Evolutionary conservation across 2,797 vertebrate genomes (phyloP).

Genomic region (Bradypodion pumilum): DNA sequence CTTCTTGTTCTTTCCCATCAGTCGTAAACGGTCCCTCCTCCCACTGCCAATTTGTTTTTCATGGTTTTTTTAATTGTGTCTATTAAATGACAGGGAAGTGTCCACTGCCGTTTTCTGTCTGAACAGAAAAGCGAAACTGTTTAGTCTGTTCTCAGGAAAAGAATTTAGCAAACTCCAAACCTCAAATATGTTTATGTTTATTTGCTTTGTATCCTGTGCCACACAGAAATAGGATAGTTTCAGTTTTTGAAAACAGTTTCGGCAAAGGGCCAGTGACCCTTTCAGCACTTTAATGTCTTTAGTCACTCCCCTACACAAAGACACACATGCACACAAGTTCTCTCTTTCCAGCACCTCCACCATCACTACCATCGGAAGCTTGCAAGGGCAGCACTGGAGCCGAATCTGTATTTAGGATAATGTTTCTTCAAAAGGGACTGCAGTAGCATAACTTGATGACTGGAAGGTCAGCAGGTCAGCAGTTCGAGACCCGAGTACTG

Average conservation of each 20-base stretch:
- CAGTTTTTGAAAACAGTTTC: not conserved
- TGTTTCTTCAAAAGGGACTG: too few species aligned
- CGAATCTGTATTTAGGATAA: too few species aligned
- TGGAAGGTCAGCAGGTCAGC: too few species aligned
- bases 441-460: too few species aligned
- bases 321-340: too few species aligned
- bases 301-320: not conserved
- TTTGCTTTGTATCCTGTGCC: not conserved
- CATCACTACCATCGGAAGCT: too few species aligned
- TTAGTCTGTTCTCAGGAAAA: not conserved
- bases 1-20: not conserved
- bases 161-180: not conserved
- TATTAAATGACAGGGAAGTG: conserved; percentile 37
- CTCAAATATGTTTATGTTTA: not conserved
- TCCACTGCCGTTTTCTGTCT: not conserved
- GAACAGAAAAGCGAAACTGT: conserved; percentile 30
- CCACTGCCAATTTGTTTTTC: conserved; percentile 9
- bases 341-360: too few species aligned
- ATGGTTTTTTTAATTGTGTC: conserved; percentile 21
- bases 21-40: not conserved
- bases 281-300: not conserved
- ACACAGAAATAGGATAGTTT: not conserved
- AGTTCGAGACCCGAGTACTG: too few species aligned
- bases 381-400: too few species aligned
- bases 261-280: conserved; percentile 3